Conservation (phyloP, 2,113 vertebrate species). For the Falcunculus frontatus region DNA sequence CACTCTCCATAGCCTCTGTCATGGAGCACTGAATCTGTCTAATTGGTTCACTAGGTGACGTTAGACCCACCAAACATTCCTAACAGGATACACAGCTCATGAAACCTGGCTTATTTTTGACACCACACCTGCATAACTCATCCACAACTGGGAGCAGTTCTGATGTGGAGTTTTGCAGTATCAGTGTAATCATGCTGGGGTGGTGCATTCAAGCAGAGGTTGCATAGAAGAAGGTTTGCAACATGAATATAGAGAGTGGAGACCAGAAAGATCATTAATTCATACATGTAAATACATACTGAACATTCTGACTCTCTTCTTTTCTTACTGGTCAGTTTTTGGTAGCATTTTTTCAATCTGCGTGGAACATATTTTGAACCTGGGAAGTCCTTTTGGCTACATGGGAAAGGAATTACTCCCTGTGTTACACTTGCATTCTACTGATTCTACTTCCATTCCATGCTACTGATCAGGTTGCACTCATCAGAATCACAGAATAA, state of each 20-base stretch:
- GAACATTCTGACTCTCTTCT: not conserved
- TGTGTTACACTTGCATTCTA: not conserved
- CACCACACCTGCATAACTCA: not conserved
- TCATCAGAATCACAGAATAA: not conserved
- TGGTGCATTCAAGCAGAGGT: not conserved
- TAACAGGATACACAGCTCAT: fast-evolving
- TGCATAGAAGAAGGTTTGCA: not conserved
- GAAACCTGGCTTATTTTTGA: not conserved
- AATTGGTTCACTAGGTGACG: not conserved
- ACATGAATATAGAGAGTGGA: fast-evolving
- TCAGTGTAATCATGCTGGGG: fast-evolving
- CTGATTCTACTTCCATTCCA: too few species aligned
- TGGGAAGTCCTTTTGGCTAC: not conserved
- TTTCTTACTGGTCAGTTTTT: not conserved
- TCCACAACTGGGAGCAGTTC: not conserved
- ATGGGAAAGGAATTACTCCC: not conserved
- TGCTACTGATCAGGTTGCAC: not conserved
- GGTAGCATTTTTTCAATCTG: not conserved
- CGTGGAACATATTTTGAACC: not conserved
- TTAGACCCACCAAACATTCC: not conserved
- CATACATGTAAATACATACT: not conserved
- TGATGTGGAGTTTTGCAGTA: not conserved
- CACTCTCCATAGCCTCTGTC: not conserved
- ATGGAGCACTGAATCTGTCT: not conserved
- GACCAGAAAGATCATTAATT: not conserved